phyloP scores from a whole-genome alignment of 2,888 invertebrate genomes.

The Amiota minor region DNA sequence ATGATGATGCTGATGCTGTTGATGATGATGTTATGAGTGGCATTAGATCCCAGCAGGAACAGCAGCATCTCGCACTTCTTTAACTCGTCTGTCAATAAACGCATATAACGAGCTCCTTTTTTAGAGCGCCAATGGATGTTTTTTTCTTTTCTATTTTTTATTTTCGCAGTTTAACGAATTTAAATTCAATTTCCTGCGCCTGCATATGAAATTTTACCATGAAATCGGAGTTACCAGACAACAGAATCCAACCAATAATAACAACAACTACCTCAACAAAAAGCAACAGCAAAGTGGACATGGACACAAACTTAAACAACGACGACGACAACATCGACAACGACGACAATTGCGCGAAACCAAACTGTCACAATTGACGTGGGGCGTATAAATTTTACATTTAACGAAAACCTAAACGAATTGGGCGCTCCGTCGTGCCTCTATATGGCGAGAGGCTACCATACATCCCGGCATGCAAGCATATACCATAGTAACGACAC shows the following conservation, averaged over 20 bases:
- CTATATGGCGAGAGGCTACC: slow-evolving; percentile 57
- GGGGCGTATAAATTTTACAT: slow-evolving; percentile 69
- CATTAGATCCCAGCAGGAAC: too few relatives aligned
- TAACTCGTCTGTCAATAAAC: slow-evolving; percentile 47
- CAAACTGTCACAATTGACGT: slow-evolving; percentile 69
- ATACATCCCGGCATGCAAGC: too few relatives aligned
- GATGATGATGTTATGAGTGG: too few relatives aligned
- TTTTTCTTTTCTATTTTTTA: background rate
- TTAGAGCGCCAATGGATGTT: slow-evolving; percentile 42
- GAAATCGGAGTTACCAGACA: slow-evolving; percentile 4
- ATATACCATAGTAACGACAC: slow-evolving; percentile 54
- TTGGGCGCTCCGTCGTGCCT: slow-evolving; percentile 61
- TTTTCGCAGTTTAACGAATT: slow-evolving; percentile 55
- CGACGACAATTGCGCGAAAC: slow-evolving; percentile 31
- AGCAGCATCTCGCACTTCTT: background rate
- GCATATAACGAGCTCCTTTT: slow-evolving; percentile 70
- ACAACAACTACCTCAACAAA: slow-evolving; percentile 5
- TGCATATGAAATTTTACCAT: slow-evolving; percentile 54
- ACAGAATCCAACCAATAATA: background rate
- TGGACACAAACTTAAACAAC: slow-evolving; percentile 36
- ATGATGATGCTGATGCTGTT: too few relatives aligned
- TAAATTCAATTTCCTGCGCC: slow-evolving; percentile 68
- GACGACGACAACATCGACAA: background rate
- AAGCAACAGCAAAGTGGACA: slow-evolving; percentile 1
- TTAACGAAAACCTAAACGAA: slow-evolving; percentile 68